Evolutionary conservation across 2,113 vertebrate genomes (phyloP).

Genomic region (Bubo blakistoni): DNA sequence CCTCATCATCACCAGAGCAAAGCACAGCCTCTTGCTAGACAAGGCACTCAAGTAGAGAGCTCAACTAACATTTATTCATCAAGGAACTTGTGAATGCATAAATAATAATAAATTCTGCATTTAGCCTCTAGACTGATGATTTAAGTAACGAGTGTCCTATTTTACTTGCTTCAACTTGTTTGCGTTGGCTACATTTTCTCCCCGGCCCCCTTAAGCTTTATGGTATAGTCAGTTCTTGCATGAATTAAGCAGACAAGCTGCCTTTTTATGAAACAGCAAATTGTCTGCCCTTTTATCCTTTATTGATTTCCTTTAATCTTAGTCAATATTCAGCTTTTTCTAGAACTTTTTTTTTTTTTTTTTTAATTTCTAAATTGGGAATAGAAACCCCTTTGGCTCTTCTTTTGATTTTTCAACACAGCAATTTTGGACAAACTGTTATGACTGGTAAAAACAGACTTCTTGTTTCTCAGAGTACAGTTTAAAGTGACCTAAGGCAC

Average conservation of each 20-base stretch:
- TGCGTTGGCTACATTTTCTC: neutral
- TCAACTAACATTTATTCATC: neutral
- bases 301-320: constrained; percentile 1
- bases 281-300: neutral
- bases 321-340: neutral
- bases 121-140: neutral
- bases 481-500: neutral
- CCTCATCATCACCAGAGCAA: constrained; percentile 52
- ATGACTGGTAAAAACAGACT: neutral
- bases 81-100: neutral
- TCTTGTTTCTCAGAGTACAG: neutral
- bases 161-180: neutral
- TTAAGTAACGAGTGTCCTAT: neutral
- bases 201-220: neutral
- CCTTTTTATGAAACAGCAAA: neutral
- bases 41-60: constrained; percentile 21
- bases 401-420: neutral
- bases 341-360: neutral
- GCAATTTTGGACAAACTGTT: neutral
- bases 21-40: constrained; percentile 39
- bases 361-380: neutral
- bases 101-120: neutral
- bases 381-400: neutral
- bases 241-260: neutral
- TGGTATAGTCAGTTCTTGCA: neutral